Conservation (phyloP, 2,113 vertebrate genomes). For the Pogonocichla stellata region DNA sequence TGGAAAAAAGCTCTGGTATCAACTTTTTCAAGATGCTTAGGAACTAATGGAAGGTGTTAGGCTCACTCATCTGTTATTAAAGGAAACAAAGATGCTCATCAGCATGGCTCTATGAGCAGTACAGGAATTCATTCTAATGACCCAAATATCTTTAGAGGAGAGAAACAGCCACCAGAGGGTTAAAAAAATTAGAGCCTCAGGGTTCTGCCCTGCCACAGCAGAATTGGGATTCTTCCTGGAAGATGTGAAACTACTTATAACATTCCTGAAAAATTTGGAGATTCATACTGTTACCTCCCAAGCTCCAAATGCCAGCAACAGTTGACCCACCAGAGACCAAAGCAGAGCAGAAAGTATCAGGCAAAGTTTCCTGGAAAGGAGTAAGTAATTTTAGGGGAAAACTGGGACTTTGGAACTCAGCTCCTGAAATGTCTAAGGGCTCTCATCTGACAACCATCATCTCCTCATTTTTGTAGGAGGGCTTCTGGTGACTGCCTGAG, state of each 20-base stretch:
- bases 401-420: not conserved
- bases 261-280: not conserved
- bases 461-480: not conserved
- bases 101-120: not conserved
- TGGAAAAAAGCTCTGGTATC: not conserved
- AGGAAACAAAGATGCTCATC: not conserved
- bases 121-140: not conserved
- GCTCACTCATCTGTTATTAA: not conserved
- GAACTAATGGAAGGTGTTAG: not conserved
- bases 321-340: not conserved
- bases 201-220: not conserved
- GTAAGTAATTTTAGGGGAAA: not conserved
- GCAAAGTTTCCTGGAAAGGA: not conserved
- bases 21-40: not conserved
- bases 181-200: not conserved
- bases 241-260: not conserved
- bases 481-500: not conserved
- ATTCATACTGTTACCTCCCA: not conserved
- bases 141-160: not conserved
- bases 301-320: not conserved
- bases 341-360: not conserved
- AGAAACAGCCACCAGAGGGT: not conserved
- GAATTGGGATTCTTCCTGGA: not conserved
- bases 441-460: not conserved
- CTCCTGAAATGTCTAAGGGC: not conserved